Percentiles rank a stretch among this genome's conserved stretches.
Evolutionary conservation across 2,113 vertebrate genomes (phyloP).

Genomic region (Oxyura jamaicensis): DNA sequence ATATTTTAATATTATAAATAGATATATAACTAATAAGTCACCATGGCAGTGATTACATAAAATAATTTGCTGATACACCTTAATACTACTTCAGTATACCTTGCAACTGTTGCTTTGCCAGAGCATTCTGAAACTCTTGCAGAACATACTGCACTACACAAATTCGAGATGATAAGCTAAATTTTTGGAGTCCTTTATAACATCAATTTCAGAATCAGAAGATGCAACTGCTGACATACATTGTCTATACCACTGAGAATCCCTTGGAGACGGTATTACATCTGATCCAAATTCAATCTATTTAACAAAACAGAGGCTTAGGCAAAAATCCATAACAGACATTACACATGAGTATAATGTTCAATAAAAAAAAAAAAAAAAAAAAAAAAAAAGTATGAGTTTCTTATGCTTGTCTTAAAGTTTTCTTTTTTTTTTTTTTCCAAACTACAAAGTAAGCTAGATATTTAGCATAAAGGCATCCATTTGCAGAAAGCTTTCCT

Average conservation of each 20-base stretch:
- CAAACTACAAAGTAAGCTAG: background rate
- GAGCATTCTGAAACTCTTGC: background rate
- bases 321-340: background rate
- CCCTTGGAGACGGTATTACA: background rate
- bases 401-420: background rate
- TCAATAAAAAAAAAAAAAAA: background rate
- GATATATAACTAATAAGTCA: background rate
- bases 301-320: background rate
- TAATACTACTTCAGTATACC: background rate
- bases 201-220: background rate
- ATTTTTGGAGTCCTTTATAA: background rate
- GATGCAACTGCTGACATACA: background rate
- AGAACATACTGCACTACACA: background rate
- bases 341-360: background rate
- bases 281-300: background rate
- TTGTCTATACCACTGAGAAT: background rate
- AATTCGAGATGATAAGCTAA: background rate
- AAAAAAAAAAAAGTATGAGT: background rate
- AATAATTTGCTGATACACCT: background rate
- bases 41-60: background rate
- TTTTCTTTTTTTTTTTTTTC: too few species aligned
- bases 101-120: background rate
- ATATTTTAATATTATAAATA: background rate
- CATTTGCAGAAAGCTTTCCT: background rate
- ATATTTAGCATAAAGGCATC: background rate